Base-by-base conservation (phyloP, 2,888 invertebrate genomes). In the Proisotoma minuta region DNA sequence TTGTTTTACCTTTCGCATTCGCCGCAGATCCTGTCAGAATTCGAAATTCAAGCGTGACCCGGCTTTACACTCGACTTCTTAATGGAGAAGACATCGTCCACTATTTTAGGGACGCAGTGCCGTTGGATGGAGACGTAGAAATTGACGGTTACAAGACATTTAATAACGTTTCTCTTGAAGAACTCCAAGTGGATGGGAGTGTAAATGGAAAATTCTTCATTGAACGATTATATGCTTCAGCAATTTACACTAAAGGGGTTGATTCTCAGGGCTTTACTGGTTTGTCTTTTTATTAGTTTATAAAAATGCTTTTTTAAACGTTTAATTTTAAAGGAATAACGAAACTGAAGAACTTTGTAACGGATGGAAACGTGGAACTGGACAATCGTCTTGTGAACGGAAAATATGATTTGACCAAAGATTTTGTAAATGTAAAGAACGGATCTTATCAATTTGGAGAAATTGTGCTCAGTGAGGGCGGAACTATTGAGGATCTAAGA, bases 81-180 rank as follows among this genome's bases (percentile, higher is more conserved):
- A 68, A 68, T 47, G 61, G 53, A 15, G 28, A 20, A 1, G 47
- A 61, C 27, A 28, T 65, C 0, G 34, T 49, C 26, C 18, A 22
- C 28, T 57, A 50, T 18, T 63, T 51, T 20, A 2, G 12, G 12
- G 65, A 68, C 15, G 68, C 65, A 1, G 51, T 68, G 4, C 43
- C 47, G 0, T 52, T 59, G n/a, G n/a, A 53, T 4, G 68, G 60
- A 24, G 28, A 51, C 23, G 24, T 23, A 0, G 24, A 15, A 5
- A 52, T 68, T 12, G 63, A 59, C 34, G 65, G 60, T 4, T 12
- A 5, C 18, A 15, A 43, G 5, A n/a, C 18, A 4, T 20, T 50
- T 52, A 20, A 26, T 26, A 3, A 48, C 59, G 23, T 8, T n/a
- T 49, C 29, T 43, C 23, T 22, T 54, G n/a, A 57, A 57, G 20